Base-by-base conservation (phyloP, 2,113 vertebrate species). In the Etheostoma cragini region DNA sequence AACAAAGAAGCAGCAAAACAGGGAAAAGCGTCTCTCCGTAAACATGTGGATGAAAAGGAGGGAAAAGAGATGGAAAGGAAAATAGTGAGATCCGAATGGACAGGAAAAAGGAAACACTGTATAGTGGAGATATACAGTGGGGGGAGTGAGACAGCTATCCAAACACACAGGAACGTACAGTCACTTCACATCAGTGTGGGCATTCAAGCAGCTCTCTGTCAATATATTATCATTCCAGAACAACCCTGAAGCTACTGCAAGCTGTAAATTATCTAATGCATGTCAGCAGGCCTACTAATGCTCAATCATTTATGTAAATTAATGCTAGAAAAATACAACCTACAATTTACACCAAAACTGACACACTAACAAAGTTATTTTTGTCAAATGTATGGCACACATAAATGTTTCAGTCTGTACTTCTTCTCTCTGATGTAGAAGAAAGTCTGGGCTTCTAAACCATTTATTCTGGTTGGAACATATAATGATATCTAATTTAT, bases 181-280 rank as follows among this genome's bases (percentile, higher is more conserved):
- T 50, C 76, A 89, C 80, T 94, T 95, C 84, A 88, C 92, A 93
- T 85, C 74, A 71, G 21, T 46, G 50, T 90, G 93, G 17, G 16
- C 81, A 92, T 93, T 95, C 88, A 84, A 71, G 84, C 92, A 88
- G 88, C 83, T 82, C 54, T 69, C 60, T 87, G 87, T 60, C 79
- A 83, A 62, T 71, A 52, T 58, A 87, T 83, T 85, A 72, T 73
- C 84, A 79, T 62, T 68, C 33, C 64, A 80, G 56, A 89, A 76
- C 65, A 75, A n/a, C 61, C 38, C 49, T 1, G 2, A 35, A 38
- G 65, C 75, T 8, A 16, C 76, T 42, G 65, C 21, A 53, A 58
- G 64, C 33, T 76, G 77, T 72, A 56, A 72, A 77, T 63, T 1
- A 86, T 71, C 30, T 58, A 45, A 61, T 42, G 38, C 15, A 42